These are phyloP conservation scores for Mythimna albipuncta DNA, from an alignment of 2,888 invertebrate species.

Conservation along the genomic window DNA sequence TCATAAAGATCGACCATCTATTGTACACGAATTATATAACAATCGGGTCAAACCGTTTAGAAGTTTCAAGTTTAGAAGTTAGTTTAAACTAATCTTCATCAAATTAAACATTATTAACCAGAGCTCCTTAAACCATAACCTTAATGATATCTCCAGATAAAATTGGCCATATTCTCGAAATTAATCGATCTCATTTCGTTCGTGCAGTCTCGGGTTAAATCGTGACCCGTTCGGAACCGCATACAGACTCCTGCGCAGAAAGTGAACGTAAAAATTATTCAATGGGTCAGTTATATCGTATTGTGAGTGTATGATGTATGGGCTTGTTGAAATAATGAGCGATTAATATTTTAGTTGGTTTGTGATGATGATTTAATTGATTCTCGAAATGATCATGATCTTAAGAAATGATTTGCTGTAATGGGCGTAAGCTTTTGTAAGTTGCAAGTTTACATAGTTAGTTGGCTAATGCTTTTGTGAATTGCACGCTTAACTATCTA, in stretches of 20 bases:
- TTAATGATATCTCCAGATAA: constrained; percentile 21
- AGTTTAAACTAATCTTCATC: background rate
- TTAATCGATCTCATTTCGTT: constrained; percentile 54
- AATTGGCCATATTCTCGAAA: constrained; percentile 53
- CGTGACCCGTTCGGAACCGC: constrained; percentile 55
- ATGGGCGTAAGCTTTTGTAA: background rate
- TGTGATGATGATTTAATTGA: constrained; percentile 3
- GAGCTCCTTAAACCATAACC: constrained; percentile 10
- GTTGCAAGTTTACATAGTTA: background rate
- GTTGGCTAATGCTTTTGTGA: background rate
- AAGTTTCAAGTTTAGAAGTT: too few species aligned
- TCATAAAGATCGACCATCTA: constrained; percentile 15
- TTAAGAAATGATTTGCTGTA: background rate
- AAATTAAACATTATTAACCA: constrained; percentile 13
- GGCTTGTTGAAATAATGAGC: constrained; percentile 20
- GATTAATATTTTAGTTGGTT: constrained; percentile 3
- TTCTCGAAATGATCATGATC: too few species aligned
- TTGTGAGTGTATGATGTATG: constrained; percentile 41
- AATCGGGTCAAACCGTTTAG: constrained; percentile 24
- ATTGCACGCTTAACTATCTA: too few species aligned
- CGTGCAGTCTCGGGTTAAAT: constrained; percentile 46
- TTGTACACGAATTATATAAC: constrained; percentile 18
- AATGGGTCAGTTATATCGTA: constrained; percentile 44
- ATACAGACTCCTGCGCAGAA: constrained; percentile 49
- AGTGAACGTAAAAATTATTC: constrained; percentile 63